Conservation (phyloP, 2,797 vertebrate genomes). For the Peromyscus aztecus region DNA sequence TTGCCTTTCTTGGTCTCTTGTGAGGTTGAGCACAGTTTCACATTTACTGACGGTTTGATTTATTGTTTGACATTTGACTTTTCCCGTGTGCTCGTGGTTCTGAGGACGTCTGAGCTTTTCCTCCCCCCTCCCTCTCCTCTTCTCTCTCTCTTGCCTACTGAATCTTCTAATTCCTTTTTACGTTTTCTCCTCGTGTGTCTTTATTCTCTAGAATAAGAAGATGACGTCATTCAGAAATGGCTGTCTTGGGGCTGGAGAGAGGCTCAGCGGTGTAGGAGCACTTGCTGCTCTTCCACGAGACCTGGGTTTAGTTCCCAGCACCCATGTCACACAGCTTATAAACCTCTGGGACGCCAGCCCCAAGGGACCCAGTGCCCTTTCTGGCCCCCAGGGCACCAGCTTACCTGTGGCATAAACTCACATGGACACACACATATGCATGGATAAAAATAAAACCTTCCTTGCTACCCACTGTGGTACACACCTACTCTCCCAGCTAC, state of each 20-base stretch:
- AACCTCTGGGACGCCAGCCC: not conserved
- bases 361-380: not conserved
- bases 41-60: not conserved
- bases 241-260: not conserved
- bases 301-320: not conserved
- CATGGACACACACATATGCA: not conserved
- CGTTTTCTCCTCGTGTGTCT: not conserved
- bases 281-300: not conserved
- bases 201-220: slow-evolving; percentile 22
- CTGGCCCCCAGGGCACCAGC: not conserved
- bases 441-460: not conserved
- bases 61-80: not conserved
- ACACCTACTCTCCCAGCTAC: not conserved
- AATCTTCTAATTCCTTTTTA: slow-evolving; percentile 24
- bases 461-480: no score
- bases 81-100: not conserved
- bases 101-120: not conserved
- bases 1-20: not conserved
- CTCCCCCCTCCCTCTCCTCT: not conserved
- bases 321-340: not conserved
- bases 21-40: not conserved
- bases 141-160: not conserved
- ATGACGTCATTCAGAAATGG: not conserved
- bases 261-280: not conserved
- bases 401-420: no score